These are phyloP conservation scores for Oriolus oriolus DNA, from an alignment of 2,113 vertebrate genomes.

Conservation along the genomic window DNA sequence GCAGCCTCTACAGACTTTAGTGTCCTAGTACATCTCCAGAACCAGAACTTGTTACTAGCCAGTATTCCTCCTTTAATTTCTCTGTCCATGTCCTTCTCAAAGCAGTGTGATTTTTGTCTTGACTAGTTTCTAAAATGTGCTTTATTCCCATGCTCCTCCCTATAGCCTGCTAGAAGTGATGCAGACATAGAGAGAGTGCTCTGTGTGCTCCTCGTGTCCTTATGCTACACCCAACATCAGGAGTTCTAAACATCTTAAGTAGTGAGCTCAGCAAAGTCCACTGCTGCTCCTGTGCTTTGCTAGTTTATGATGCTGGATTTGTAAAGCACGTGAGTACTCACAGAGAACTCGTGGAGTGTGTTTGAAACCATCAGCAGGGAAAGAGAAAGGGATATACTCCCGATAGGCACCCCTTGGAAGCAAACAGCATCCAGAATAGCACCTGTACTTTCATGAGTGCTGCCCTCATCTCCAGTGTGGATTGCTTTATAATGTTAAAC, in stretches of 20 bases:
- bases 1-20: neutral
- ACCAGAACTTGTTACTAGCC: neutral
- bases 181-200: accelerated
- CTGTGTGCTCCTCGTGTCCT: neutral
- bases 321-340: neutral
- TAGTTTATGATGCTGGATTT: neutral
- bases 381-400: neutral
- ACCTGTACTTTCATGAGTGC: neutral
- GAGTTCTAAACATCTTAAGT: neutral
- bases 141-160: neutral
- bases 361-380: neutral
- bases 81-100: neutral
- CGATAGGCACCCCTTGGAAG: neutral
- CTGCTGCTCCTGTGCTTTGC: neutral
- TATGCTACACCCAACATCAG: neutral
- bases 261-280: neutral
- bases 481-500: neutral
- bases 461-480: neutral
- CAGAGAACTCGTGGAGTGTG: neutral
- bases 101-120: neutral
- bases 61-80: neutral
- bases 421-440: neutral
- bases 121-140: neutral
- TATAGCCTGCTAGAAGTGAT: neutral
- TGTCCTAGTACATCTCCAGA: neutral